Evolutionary conservation across 2,888 invertebrate species (phyloP), one percentile per base, ranked within the genome.

Genomic region (Malthinus seriepunctatus): DNA sequence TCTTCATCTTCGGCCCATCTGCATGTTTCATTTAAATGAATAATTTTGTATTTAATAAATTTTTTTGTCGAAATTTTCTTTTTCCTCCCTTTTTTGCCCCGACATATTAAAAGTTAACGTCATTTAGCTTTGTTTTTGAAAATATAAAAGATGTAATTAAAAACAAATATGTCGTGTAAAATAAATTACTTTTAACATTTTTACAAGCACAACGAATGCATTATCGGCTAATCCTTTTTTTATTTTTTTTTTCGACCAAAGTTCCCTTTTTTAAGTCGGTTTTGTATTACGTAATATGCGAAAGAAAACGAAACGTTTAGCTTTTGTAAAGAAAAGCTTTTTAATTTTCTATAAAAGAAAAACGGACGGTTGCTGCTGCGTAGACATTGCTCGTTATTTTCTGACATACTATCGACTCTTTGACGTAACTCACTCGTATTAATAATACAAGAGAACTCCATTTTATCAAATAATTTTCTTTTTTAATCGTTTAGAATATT

Each of bases 371-470:
- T 33, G 34, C 42, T 33, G 35, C 14, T 33, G 51, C 39, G 39
- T 39, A 38, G 42, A 44, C 44, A 51, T 44, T 35, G 35, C 47
- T 53, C 46, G 52, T 52, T 52, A 46, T 38, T n/a, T 3, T 12
- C 53, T 46, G 53, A 53, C 53, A 47, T 47, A 53, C 53, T 31
- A 53, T 53, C 47, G 46, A 34, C 37, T 45, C 38, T 53, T 53
- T 39, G 53, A 47, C 32, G 37, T 46, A 11, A 11, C 14, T 12
- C 10, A 38, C 31, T 46, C 46, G 35, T 53, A 47, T 47, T 53
- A 45, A 52, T 52, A 52, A 46, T 52, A 52, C 44, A 45, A 45
- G 45, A 52, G 44, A 34, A 9, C 39, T 14, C 15, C 15, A 14
- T 39, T 39, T 11, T 9, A 15, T 23, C n/a, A 10, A 2, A 42